A percentile compares a stretch with the other conserved stretches of the same genome.
Conservation (phyloP, 2,113 vertebrate genomes). For the Mesocricetus auratus region DNA sequence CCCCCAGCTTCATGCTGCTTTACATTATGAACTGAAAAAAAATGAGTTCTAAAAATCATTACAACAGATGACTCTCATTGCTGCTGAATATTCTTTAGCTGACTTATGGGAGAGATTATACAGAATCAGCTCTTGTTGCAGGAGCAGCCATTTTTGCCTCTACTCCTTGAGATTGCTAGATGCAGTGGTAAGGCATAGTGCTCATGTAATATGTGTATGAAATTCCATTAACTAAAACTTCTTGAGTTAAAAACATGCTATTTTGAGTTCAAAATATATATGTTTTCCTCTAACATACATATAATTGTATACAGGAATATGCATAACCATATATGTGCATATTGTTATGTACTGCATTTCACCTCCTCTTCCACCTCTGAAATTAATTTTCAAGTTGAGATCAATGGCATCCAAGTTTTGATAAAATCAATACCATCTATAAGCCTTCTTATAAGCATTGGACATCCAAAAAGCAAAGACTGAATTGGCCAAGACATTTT, state of each 20-base stretch:
- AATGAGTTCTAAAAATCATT: neutral
- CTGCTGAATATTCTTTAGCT: neutral
- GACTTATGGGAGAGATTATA: neutral
- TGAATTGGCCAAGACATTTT: slow-evolving; percentile 10
- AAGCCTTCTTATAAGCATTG: neutral
- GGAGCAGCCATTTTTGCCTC: neutral
- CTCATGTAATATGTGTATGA: neutral
- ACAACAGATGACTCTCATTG: neutral
- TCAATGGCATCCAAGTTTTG: neutral
- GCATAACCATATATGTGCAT: neutral
- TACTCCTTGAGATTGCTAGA: neutral
- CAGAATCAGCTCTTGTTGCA: neutral
- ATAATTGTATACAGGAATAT: neutral
- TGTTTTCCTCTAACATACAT: neutral
- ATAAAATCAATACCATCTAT: neutral
- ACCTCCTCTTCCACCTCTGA: slow-evolving; percentile 5
- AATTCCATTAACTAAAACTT: slow-evolving; percentile 40
- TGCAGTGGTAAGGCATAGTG: neutral
- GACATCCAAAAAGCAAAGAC: neutral
- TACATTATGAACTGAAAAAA: neutral
- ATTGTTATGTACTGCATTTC: neutral
- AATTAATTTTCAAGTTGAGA: slow-evolving; percentile 18
- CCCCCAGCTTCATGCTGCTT: neutral
- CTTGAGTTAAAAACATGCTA: neutral
- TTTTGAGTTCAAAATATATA: neutral